Conservation (phyloP, 2,888 invertebrate genomes). For the Eilema sororculum region DNA sequence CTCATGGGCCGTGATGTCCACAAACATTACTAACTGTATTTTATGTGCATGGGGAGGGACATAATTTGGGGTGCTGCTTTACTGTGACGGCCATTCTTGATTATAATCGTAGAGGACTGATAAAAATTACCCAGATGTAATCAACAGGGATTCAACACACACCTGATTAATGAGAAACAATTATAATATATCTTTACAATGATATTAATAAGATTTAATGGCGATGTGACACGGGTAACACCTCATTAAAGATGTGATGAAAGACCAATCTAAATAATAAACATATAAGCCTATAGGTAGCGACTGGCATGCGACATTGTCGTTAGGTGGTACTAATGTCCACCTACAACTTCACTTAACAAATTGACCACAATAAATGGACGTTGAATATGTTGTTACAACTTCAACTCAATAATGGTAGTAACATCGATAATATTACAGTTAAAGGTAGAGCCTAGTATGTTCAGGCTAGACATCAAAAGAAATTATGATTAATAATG, state of each 20-base stretch:
- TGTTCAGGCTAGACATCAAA: background rate
- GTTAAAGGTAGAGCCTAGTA: constrained; percentile 22
- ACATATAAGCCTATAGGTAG: constrained; percentile 59
- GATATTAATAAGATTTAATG: background rate
- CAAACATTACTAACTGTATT: background rate
- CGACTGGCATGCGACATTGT: constrained; percentile 73
- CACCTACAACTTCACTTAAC: constrained; percentile 75
- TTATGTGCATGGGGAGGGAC: background rate
- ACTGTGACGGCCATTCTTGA: background rate
- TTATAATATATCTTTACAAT: background rate
- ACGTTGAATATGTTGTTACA: constrained; percentile 38
- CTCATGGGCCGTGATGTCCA: background rate
- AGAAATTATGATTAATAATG: background rate
- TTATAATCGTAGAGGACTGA: background rate
- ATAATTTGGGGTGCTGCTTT: background rate
- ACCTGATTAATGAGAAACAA: background rate
- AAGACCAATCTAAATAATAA: constrained; percentile 62
- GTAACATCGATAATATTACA: constrained; percentile 37
- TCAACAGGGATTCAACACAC: background rate
- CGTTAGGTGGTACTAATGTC: constrained; percentile 74
- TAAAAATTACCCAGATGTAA: background rate
- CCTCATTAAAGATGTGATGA: constrained; percentile 34
- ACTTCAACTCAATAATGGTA: constrained; percentile 30
- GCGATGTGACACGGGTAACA: constrained; percentile 15
- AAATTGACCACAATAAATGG: constrained; percentile 73